Percentiles rank a stretch among this genome's conserved stretches.
These are phyloP conservation scores for Brachylomia viminalis DNA, from an alignment of 2,888 invertebrate species.

Conservation along the genomic window DNA sequence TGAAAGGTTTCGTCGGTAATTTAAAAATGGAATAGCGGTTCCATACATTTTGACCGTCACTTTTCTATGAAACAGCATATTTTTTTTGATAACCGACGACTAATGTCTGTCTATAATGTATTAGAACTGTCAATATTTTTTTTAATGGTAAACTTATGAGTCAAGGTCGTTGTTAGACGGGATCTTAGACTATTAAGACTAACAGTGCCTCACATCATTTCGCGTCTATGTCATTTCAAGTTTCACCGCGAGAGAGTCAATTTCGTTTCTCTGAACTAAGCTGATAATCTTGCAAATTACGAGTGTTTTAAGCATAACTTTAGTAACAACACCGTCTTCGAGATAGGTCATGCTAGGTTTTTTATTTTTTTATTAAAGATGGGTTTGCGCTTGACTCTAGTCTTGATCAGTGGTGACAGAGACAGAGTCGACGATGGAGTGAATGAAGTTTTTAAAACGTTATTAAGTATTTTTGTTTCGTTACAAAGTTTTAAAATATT, in stretches of 20 bases:
- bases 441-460: conserved; percentile 4
- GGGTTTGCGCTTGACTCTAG: no score
- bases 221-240: conserved; percentile 21
- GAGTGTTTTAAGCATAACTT: conserved; percentile 33
- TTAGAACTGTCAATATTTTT: no score
- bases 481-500: conserved; percentile 4
- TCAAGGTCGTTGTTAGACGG: not conserved
- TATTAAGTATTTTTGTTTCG: not conserved
- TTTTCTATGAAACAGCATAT: no score
- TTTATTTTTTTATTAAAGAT: no score
- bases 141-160: no score
- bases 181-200: conserved; percentile 57
- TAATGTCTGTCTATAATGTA: no score
- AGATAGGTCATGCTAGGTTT: not conserved
- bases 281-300: conserved; percentile 46
- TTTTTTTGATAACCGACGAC: no score
- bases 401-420: no score
- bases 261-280: conserved; percentile 40
- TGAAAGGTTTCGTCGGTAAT: no score
- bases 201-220: conserved; percentile 45
- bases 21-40: no score
- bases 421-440: no score
- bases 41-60: no score
- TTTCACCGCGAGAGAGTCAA: conserved; percentile 10
- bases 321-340: conserved; percentile 3